Evolutionary conservation across 2,113 vertebrate species (phyloP), one percentile per base, ranked within the genome.

Genomic region (Istiophorus platypterus): DNA sequence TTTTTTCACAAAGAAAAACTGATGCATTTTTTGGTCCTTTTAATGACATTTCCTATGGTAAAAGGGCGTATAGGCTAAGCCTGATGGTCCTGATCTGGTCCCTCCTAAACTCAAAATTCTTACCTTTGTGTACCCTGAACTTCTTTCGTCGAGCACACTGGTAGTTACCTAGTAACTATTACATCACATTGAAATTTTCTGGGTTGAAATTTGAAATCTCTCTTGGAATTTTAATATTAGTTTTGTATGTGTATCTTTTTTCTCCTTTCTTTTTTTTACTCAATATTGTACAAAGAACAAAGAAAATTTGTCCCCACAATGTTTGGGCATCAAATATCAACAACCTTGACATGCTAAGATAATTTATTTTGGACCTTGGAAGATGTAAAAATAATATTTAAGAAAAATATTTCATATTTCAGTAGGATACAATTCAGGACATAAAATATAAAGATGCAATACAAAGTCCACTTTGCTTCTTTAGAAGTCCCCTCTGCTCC

Each of bases 381-480:
- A 68, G 54, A 27, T 42, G 24, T 24, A 64, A 49, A 64, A 47
- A 42, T 3, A 67, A 57, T 41, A 56, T 71, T 67, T n/a, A 42
- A 12, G 37, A 29, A 45, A 56, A 52, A 75, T 58, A 29, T 12
- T 18, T 84, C 11, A 70, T 34, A 74, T 86, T 85, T 85, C 42
- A 61, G 26, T 22, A 7, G 45, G 78, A 82, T 34, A 69, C 54
- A 78, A 75, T 69, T 10, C 37, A 47, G 49, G 14, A 72, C 34
- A 67, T 34, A 39, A 27, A 57, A 79, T 78, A 24, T 47, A 70
- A 81, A 74, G 70, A 63, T 51, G 14, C n/a, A 59, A 52, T 56
- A 68, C 67, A 83, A 88, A 85, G 78, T 82, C 51, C 71, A 59
- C 49, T 58, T 70, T 63, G 41, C 49, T 47, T 41, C 68, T 78